A percentile compares a stretch with the other conserved stretches of the same genome.
phyloP scores from a whole-genome alignment of 2,888 invertebrate species.

The Orgyia antiqua region DNA sequence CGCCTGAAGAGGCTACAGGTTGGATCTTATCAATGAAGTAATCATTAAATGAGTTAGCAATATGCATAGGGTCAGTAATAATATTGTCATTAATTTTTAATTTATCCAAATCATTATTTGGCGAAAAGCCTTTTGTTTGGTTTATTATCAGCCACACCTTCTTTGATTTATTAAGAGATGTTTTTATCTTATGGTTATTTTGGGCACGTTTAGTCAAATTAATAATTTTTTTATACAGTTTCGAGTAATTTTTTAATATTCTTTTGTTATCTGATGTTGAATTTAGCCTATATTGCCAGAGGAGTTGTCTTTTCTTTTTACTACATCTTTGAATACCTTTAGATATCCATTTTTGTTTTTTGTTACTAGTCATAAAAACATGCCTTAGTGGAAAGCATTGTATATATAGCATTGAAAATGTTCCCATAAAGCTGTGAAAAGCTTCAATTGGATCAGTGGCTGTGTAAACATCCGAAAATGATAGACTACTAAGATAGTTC shows the following conservation, averaged over 20 bases:
- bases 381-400: not conserved
- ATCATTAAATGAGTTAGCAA: not conserved
- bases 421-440: not conserved
- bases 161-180: not conserved
- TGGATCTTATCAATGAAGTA: not conserved
- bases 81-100: not conserved
- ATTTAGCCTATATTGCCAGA: not conserved
- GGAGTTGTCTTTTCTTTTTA: not conserved
- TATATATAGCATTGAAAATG: not conserved
- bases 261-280: not conserved
- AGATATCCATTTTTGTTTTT: not conserved
- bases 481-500: not conserved
- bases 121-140: not conserved
- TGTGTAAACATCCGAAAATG: not conserved
- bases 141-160: not conserved
- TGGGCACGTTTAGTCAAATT: not conserved
- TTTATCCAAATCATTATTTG: not conserved
- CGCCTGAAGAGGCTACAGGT: not conserved
- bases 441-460: not conserved
- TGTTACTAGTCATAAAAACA: not conserved
- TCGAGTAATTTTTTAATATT: not conserved
- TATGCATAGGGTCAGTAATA: not conserved
- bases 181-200: not conserved
- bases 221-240: not conserved
- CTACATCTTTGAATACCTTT: not conserved